Conservation (phyloP, 2,888 invertebrate species). For the Pandemis cinnamomeana region DNA sequence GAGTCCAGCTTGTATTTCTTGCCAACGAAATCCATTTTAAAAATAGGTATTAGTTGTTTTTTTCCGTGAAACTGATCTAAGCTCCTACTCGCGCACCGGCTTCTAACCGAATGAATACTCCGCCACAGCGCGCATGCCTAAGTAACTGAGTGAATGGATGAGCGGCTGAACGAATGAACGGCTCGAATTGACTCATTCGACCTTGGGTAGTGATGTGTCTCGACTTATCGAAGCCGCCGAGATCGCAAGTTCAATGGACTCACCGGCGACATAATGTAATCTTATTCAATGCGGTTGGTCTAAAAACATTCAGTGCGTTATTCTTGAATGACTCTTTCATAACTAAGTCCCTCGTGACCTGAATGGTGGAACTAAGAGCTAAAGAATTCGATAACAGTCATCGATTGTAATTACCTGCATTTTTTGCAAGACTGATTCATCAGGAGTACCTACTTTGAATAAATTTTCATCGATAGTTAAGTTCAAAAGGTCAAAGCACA, state of each 20-base stretch:
- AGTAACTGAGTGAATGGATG: conserved; percentile 39
- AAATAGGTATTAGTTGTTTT: conserved; percentile 20
- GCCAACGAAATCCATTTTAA: conserved; percentile 83
- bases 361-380: conserved; percentile 23
- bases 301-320: conserved; percentile 32
- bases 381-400: conserved; percentile 25
- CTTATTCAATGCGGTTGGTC: conserved; percentile 40
- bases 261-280: conserved; percentile 26
- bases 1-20: conserved; percentile 92
- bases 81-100: conserved; percentile 23
- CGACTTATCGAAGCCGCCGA: conserved; percentile 37
- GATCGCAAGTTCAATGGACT: conserved; percentile 38
- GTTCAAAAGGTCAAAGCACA: conserved; percentile 26
- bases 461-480: conserved; percentile 16
- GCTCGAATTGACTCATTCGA: conserved; percentile 40
- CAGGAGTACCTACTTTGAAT: not conserved
- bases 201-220: conserved; percentile 41
- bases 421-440: not conserved
- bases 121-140: conserved; percentile 36
- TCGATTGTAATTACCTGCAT: not conserved
- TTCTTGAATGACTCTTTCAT: conserved; percentile 32
- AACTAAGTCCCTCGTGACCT: conserved; percentile 25
- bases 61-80: conserved; percentile 15
- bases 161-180: conserved; percentile 40
- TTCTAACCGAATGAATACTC: conserved; percentile 38